phyloP scores from a whole-genome alignment of 2,888 invertebrate species.

The Allophyes oxyacanthae region DNA sequence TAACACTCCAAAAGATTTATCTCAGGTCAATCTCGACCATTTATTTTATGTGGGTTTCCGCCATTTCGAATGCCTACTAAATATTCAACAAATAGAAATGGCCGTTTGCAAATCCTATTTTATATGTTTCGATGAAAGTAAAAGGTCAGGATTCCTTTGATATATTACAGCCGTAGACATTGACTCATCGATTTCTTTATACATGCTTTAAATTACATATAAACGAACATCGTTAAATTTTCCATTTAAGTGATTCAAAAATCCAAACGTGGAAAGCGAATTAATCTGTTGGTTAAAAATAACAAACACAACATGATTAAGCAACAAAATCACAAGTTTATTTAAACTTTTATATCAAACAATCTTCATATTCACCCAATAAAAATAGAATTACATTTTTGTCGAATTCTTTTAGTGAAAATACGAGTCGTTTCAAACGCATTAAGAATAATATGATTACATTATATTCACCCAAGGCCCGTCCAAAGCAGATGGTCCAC shows the following conservation, averaged over 20 bases:
- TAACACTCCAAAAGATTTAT: constrained; percentile 63
- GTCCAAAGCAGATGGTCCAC: constrained; percentile 57
- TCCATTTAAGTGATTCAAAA: too few species aligned
- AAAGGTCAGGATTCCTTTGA: constrained; percentile 18
- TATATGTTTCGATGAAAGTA: constrained; percentile 34
- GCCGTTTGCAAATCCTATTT: constrained; percentile 43
- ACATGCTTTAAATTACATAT: too few species aligned
- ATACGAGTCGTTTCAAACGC: constrained; percentile 41
- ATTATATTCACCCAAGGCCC: constrained; percentile 50
- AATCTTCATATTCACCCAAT: constrained; percentile 44
- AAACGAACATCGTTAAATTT: too few species aligned
- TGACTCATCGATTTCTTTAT: too few species aligned
- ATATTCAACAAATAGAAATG: constrained; percentile 54
- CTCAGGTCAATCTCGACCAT: constrained; percentile 58
- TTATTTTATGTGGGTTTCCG: constrained; percentile 55
- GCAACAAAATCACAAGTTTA: constrained; percentile 42
- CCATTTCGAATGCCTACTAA: constrained; percentile 49
- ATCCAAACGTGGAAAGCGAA: not conserved
- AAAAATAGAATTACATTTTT: constrained; percentile 48
- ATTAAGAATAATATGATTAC: constrained; percentile 64
- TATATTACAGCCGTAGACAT: not conserved
- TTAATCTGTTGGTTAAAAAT: constrained; percentile 3
- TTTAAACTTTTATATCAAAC: constrained; percentile 26
- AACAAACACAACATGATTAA: constrained; percentile 28
- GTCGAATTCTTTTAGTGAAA: constrained; percentile 46